These are phyloP conservation scores for Apotomis capreana DNA, from an alignment of 2,888 invertebrate genomes.

Conservation along the genomic window DNA sequence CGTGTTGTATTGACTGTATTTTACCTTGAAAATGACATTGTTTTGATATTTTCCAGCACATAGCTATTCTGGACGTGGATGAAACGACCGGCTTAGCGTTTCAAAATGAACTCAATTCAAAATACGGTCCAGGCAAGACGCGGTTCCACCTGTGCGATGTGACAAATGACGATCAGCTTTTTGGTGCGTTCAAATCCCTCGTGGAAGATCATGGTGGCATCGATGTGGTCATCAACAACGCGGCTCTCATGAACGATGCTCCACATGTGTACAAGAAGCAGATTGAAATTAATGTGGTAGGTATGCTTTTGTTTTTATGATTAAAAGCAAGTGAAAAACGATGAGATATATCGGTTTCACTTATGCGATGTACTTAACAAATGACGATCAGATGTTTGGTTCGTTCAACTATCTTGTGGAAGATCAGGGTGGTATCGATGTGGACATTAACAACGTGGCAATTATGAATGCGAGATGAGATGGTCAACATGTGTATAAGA, in stretches of 20 bases:
- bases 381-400: conserved; percentile 48
- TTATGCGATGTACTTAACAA: conserved; percentile 56
- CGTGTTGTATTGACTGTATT: not conserved
- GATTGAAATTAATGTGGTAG: conserved; percentile 53
- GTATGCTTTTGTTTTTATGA: conserved; percentile 28
- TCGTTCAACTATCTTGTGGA: conserved; percentile 44
- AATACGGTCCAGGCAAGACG: conserved; percentile 53
- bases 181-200: conserved; percentile 44
- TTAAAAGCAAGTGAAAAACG: no score
- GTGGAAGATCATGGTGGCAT: conserved; percentile 46
- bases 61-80: conserved; percentile 58
- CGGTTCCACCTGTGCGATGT: conserved; percentile 62
- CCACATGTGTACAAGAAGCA: conserved; percentile 46
- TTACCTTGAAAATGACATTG: not conserved
- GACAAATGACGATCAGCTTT: conserved; percentile 51
- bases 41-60: conserved; percentile 48
- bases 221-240: conserved; percentile 55
- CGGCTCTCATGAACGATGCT: conserved; percentile 53
- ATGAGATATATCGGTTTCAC: conserved; percentile 49
- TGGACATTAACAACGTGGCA: conserved; percentile 54
- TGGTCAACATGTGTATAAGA: conserved; percentile 46
- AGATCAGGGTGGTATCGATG: conserved; percentile 49
- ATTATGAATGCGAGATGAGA: conserved; percentile 56
- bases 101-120: conserved; percentile 54
- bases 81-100: conserved; percentile 50